Base-by-base conservation (phyloP, 2,113 vertebrate species). In the Vulpes ferrilata region DNA sequence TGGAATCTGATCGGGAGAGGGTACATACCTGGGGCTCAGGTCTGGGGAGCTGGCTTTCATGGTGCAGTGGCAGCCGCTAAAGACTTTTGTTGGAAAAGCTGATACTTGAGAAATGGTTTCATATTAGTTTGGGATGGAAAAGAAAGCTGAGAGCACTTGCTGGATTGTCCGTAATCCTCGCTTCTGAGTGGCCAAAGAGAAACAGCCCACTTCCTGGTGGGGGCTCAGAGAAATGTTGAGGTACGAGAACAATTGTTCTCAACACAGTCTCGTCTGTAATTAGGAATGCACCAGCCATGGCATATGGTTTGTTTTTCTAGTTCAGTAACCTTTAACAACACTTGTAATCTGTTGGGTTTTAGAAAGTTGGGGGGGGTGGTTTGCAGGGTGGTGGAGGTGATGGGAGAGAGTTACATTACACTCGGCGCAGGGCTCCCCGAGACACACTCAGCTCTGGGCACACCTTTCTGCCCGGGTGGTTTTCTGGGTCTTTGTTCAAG, bases 101-200 rank as follows among this genome's bases (percentile, higher is more conserved):
- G 94, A 95, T 2, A 3, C 84, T 90, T 90, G 91, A 98, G 95
- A 97, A 98, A 90, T 51, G 62, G 93, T 84, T 96, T 96, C 17
- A 3, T 95, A 5, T 90, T 74, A 57, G 67, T 96, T 86, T 1
- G 25, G 74, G 60, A 35, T 20, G 95, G 73, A 94, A 96, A 88
- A 88, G 91, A 97, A 96, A 98, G 88, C 84, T 20, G 81, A 83
- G 38, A 67, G 96, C 94, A 87, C 71, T 85, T 94, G 88, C 73
- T 35, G 79, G 93, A 57, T 59, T 88, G 79, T 88, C 92, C 74
- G 91, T 96, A 95, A 96, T 97, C 96, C 64, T 89, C 97, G 96
- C 32, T 74, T 97, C 64, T 64, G 15, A 83, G 59, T 60, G 48
- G 43, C 60, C 12, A 1, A 48, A 78, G 65, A 95, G 38, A 79